phyloP scores from a whole-genome alignment of 2,797 vertebrate species.

The Trachurus trachurus region DNA sequence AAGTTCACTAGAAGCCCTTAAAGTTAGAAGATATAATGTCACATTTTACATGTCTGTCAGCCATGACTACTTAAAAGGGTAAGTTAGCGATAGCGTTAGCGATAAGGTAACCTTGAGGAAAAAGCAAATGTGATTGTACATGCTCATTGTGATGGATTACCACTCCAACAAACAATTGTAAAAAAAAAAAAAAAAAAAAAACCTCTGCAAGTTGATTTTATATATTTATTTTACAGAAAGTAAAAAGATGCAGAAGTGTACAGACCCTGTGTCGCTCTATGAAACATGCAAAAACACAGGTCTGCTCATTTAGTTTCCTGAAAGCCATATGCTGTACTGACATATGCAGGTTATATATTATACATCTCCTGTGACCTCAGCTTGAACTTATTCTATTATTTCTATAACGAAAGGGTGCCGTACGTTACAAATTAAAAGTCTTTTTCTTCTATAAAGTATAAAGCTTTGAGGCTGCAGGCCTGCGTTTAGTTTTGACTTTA shows the following conservation, averaged over 20 bases:
- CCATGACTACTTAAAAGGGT: background rate
- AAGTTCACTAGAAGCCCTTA: background rate
- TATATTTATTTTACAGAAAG: background rate
- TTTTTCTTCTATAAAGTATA: background rate
- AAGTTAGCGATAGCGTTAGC: too few species aligned
- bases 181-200: too few species aligned
- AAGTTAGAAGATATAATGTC: background rate
- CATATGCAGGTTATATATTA: constrained; percentile 8
- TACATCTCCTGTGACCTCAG: background rate
- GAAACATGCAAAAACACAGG: background rate
- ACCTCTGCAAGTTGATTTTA: constrained; percentile 5
- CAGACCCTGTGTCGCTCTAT: background rate
- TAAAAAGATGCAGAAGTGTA: background rate
- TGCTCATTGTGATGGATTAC: constrained; percentile 38
- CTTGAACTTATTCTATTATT: background rate
- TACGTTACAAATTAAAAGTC: background rate
- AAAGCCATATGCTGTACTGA: background rate
- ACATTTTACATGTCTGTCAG: background rate
- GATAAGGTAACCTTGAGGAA: constrained; percentile 28
- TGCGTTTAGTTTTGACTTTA: constrained; percentile 6
- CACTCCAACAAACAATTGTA: background rate
- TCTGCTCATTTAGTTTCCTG: constrained; percentile 6
- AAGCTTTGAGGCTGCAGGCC: background rate
- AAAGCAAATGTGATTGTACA: constrained; percentile 26
- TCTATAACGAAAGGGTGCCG: constrained; percentile 12